Conservation (phyloP, 2,797 vertebrate genomes). For the Prunella strophiata region DNA sequence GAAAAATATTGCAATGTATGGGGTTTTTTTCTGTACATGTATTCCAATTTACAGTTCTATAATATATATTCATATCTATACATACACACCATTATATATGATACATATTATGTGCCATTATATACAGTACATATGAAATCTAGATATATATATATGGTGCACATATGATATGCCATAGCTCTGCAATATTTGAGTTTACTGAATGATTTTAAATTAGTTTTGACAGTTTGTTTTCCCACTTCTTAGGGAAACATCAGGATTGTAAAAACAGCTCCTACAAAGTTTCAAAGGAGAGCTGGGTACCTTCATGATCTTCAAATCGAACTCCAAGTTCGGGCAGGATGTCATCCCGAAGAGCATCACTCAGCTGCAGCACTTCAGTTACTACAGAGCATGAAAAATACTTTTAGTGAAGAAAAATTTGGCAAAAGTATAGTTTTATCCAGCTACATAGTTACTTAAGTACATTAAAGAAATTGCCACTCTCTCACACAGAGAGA, state of each 20-base stretch:
- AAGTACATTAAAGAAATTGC: not conserved
- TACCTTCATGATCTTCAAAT: conserved; percentile 97
- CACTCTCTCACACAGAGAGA: not conserved
- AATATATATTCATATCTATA: not conserved
- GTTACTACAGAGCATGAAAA: conserved; percentile 76
- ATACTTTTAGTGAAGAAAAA: not conserved
- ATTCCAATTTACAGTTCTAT: not conserved
- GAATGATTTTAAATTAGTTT: not conserved
- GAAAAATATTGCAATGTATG: not conserved
- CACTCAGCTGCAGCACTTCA: conserved; percentile 89
- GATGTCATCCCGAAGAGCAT: conserved; percentile 87
- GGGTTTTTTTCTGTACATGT: not conserved
- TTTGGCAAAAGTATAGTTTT: not conserved
- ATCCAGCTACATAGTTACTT: not conserved
- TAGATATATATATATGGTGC: no score
- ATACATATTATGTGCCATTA: not conserved
- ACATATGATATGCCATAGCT: not conserved
- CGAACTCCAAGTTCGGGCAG: conserved; percentile 93
- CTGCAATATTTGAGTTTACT: not conserved
- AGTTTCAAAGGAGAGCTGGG: not conserved
- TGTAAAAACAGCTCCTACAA: not conserved
- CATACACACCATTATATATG: not conserved
- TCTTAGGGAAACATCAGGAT: not conserved
- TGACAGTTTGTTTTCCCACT: not conserved
- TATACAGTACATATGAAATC: not conserved